phyloP scores from a whole-genome alignment of 2,888 invertebrate genomes.

The Heliconius cydno region DNA sequence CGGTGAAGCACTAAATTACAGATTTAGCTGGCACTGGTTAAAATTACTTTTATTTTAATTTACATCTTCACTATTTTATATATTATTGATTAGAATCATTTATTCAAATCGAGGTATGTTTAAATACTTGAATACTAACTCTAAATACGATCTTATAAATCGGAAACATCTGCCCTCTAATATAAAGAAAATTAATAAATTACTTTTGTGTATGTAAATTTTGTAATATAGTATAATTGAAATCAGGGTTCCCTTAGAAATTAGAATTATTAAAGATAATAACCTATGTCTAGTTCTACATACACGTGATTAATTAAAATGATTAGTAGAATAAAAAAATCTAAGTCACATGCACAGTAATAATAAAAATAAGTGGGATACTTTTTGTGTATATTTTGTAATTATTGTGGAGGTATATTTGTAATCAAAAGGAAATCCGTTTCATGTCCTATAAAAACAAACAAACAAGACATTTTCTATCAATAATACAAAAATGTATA shows the following conservation, averaged over 20 bases:
- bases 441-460: not conserved
- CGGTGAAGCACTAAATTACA: conserved; percentile 33
- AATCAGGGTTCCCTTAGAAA: too few species aligned
- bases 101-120: not conserved
- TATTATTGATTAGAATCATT: not conserved
- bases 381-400: not conserved
- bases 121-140: not conserved
- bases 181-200: too few species aligned
- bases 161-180: not conserved
- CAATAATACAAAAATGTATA: not conserved
- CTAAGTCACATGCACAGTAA: not conserved
- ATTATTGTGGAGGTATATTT: too few species aligned
- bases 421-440: conserved; percentile 13
- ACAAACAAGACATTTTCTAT: not conserved
- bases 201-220: too few species aligned
- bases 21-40: conserved; percentile 12
- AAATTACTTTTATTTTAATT: not conserved
- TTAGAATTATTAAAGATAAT: too few species aligned
- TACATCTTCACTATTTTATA: not conserved
- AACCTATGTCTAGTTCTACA: too few species aligned
- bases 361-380: not conserved
- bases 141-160: not conserved
- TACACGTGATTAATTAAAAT: not conserved
- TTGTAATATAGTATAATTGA: too few species aligned
- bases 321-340: not conserved